Conservation (phyloP, 2,113 vertebrate genomes). For the Vimba vimba region DNA sequence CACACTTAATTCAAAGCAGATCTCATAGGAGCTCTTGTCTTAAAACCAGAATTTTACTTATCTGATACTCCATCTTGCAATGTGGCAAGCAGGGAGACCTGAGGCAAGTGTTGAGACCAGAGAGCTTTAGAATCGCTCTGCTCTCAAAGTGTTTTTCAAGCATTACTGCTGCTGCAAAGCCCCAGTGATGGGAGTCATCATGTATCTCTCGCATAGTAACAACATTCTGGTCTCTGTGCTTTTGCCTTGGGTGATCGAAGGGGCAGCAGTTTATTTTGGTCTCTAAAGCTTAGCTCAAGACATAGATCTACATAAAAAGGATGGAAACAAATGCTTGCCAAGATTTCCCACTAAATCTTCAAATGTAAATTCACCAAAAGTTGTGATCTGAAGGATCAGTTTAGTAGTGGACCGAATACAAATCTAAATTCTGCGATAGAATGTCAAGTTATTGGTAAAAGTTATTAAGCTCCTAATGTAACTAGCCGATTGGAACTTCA, state of each 20-base stretch:
- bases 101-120: constrained; percentile 38
- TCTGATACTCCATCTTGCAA: constrained; percentile 12
- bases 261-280: constrained; percentile 41
- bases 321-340: constrained; percentile 18
- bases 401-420: not conserved
- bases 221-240: constrained; percentile 66
- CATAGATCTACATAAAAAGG: constrained; percentile 10
- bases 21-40: not conserved
- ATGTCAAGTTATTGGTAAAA: not conserved
- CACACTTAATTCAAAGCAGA: constrained; percentile 27
- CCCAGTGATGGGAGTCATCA: constrained; percentile 66
- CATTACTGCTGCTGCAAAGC: constrained; percentile 65
- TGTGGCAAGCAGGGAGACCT: constrained; percentile 7
- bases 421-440: not conserved
- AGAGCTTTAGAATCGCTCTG: constrained; percentile 61
- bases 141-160: constrained; percentile 69
- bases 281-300: constrained; percentile 27
- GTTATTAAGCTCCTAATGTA: constrained; percentile 25
- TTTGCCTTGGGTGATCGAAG: constrained; percentile 57
- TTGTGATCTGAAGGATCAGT: not conserved
- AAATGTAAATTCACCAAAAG: constrained; percentile 24
- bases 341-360: not conserved
- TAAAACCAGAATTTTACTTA: constrained; percentile 43
- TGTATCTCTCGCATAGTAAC: constrained; percentile 61
- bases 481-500: not conserved